Conservation (phyloP, 2,113 vertebrate genomes). For the Balaeniceps rex region DNA sequence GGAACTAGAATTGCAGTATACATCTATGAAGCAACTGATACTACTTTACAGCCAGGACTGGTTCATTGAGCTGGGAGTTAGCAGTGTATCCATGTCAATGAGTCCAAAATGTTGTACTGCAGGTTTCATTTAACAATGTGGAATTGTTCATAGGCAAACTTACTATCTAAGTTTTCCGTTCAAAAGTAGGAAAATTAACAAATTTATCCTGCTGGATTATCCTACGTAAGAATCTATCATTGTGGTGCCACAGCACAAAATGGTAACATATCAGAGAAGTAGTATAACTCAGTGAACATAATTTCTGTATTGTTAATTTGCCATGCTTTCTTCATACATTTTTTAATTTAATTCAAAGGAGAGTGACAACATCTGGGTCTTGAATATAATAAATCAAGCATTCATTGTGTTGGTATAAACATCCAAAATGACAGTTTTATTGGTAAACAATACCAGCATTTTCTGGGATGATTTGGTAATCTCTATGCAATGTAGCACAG, state of each 20-base stretch:
- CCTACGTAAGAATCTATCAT: not conserved
- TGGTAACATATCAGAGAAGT: not conserved
- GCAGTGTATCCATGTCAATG: not conserved
- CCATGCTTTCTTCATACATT: not conserved
- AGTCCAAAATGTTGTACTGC: not conserved
- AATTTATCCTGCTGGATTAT: not conserved
- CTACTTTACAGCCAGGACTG: not conserved
- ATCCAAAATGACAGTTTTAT: not conserved
- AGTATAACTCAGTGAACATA: not conserved
- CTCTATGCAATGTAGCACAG: not conserved
- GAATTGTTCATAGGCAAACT: not conserved
- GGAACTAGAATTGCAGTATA: not conserved
- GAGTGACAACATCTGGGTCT: not conserved
- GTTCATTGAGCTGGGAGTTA: not conserved
- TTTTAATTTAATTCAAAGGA: not conserved
- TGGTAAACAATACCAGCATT: constrained; percentile 47
- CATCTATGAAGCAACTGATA: not conserved
- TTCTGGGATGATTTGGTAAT: not conserved
- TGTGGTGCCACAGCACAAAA: not conserved
- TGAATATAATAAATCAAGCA: not conserved
- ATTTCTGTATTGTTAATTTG: not conserved
- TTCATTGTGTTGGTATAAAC: not conserved
- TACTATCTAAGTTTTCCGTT: not conserved
- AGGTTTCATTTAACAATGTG: not conserved
- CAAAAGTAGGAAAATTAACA: not conserved